Evolutionary conservation across 2,113 vertebrate species (phyloP).

Genomic region (Myocastor coypus): DNA sequence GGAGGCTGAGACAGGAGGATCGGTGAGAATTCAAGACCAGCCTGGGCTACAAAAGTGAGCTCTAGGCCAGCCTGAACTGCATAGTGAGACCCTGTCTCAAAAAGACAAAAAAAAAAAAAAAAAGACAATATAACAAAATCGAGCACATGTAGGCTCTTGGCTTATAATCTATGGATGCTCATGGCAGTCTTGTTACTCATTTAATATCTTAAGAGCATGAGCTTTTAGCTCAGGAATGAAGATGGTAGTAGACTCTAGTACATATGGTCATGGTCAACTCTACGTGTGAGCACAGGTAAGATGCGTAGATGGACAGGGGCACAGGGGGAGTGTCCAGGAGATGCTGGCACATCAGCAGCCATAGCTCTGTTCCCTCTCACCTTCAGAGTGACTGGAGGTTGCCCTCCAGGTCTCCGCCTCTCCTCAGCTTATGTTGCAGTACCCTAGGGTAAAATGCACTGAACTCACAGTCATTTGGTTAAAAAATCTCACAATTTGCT

Average conservation of each 20-base stretch:
- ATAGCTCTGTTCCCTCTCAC: not conserved
- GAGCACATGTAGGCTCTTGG: fast-evolving
- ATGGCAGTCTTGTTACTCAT: not conserved
- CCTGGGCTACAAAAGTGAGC: too few species aligned
- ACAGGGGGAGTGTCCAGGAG: not conserved
- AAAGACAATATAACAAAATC: not conserved
- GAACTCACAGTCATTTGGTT: slow-evolving; percentile 11
- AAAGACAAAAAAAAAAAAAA: not conserved
- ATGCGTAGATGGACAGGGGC: not conserved
- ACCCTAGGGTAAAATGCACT: slow-evolving; percentile 36
- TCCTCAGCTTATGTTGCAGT: not conserved
- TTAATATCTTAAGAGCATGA: not conserved
- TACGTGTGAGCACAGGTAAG: not conserved
- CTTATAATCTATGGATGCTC: not conserved
- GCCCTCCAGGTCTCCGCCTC: not conserved
- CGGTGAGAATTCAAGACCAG: too few species aligned
- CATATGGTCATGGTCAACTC: not conserved
- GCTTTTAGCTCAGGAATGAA: not conserved
- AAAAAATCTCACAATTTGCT: slow-evolving; percentile 1
- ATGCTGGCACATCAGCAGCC: not conserved
- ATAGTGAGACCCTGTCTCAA: too few species aligned
- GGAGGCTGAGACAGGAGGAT: too few species aligned
- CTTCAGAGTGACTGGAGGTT: not conserved
- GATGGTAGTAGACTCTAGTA: not conserved
- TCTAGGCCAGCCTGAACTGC: too few species aligned